phyloP scores from a whole-genome alignment of 2,113 vertebrate species.

The Vidua macroura region DNA sequence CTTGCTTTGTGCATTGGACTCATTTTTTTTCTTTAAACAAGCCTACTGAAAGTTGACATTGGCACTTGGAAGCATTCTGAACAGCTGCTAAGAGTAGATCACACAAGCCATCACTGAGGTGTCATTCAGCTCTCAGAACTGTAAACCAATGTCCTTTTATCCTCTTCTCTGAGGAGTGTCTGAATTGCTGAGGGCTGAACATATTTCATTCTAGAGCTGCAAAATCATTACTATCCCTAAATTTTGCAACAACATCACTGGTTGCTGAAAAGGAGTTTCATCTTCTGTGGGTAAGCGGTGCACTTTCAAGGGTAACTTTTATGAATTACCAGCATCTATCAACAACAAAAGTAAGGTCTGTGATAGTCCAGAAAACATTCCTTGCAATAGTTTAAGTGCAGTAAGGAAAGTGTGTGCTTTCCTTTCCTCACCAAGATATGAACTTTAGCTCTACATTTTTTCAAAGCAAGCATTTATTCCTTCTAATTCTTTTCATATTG shows the following conservation, averaged over 20 bases:
- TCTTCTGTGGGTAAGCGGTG: not conserved
- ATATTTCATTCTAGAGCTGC: not conserved
- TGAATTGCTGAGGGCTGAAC: not conserved
- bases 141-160: not conserved
- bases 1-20: not conserved
- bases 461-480: constrained; percentile 1
- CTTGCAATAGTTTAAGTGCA: not conserved
- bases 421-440: not conserved
- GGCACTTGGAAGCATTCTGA: not conserved
- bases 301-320: not conserved
- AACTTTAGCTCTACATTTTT: not conserved
- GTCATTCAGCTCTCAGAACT: not conserved
- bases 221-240: not conserved
- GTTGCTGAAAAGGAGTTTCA: not conserved
- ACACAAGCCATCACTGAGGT: not conserved
- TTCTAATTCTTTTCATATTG: not conserved
- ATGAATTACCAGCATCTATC: not conserved
- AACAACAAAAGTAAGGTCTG: not conserved
- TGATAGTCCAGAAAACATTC: not conserved
- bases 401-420: not conserved
- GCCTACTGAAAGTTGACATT: not conserved
- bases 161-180: not conserved
- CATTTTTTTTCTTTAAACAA: not conserved
- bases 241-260: not conserved
- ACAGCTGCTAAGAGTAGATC: not conserved